Percentiles rank a stretch among this genome's conserved stretches.
Evolutionary conservation across 2,888 invertebrate genomes (phyloP).

Genomic region (Periphyllus acericola): DNA sequence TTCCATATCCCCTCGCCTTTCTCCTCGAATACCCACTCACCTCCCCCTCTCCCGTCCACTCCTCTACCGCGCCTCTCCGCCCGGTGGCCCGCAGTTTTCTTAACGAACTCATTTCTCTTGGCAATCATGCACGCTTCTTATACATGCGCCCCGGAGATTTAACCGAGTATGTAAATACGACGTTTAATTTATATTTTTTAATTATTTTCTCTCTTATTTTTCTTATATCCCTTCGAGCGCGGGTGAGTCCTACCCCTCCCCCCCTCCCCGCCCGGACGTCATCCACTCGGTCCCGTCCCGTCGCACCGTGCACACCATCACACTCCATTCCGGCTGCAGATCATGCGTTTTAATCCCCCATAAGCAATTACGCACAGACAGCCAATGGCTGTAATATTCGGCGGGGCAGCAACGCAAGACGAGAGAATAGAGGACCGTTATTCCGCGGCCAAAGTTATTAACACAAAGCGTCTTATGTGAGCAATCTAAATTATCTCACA

Average conservation of each 20-base stretch:
- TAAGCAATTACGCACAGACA: conserved; percentile 51
- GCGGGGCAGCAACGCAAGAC: background rate
- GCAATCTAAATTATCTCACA: conserved; percentile 35
- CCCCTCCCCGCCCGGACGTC: background rate
- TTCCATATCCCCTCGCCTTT: conserved; percentile 58
- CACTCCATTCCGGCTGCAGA: conserved; percentile 13
- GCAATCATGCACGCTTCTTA: conserved; percentile 60
- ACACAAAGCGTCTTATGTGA: background rate
- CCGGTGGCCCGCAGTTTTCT: conserved; percentile 57
- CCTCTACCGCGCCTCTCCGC: background rate
- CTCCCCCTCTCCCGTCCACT: background rate
- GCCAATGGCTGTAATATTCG: conserved; percentile 31
- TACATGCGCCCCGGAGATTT: conserved; percentile 54
- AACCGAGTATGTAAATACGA: conserved; percentile 59
- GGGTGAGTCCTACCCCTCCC: background rate
- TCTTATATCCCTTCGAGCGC: conserved; percentile 43
- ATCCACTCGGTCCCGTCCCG: background rate
- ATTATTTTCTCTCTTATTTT: conserved; percentile 62
- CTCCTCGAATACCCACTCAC: background rate
- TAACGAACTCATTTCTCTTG: conserved; percentile 62
- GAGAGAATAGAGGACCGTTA: background rate
- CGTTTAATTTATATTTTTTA: conserved; percentile 62
- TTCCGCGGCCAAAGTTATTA: conserved; percentile 20
- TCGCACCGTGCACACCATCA: background rate
- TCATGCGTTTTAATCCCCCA: conserved; percentile 54